Evolutionary conservation across 2,888 invertebrate species (phyloP).

Genomic region (Agrotis exclamationis): DNA sequence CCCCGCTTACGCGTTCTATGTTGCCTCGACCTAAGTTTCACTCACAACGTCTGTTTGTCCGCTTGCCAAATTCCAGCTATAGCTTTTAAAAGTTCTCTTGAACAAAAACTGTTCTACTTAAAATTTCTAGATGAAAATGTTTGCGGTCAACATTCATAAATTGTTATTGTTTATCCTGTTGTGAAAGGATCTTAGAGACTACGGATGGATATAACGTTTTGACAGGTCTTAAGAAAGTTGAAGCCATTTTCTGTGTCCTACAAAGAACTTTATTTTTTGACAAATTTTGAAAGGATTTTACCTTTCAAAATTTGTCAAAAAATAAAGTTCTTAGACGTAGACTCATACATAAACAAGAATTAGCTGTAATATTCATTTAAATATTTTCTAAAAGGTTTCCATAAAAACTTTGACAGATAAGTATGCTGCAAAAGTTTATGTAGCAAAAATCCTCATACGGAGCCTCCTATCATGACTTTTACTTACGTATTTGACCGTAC

Average conservation of each 20-base stretch:
- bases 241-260: not conserved
- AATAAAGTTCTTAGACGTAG: no score
- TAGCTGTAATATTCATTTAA: not conserved
- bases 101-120: slow-evolving; percentile 46
- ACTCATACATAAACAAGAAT: not conserved
- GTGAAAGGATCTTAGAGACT: not conserved
- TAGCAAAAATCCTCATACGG: no score
- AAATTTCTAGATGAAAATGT: slow-evolving; percentile 18
- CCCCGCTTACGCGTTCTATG: not conserved
- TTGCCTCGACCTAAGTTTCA: not conserved
- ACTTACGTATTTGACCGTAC: no score
- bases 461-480: no score
- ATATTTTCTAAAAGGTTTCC: not conserved
- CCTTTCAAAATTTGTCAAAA: no score
- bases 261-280: not conserved
- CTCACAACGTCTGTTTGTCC: slow-evolving; percentile 41
- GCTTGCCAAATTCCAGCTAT: slow-evolving; percentile 47
- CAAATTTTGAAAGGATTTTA: not conserved
- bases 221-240: not conserved
- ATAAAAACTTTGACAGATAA: no score
- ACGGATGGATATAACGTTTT: not conserved
- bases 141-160: slow-evolving; percentile 24
- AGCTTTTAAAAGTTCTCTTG: slow-evolving; percentile 42
- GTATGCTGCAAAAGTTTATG: no score
- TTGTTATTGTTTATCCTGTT: slow-evolving; percentile 20